Conservation (phyloP, 1,140 invertebrate genomes). For the Chymomyza costata region DNA sequence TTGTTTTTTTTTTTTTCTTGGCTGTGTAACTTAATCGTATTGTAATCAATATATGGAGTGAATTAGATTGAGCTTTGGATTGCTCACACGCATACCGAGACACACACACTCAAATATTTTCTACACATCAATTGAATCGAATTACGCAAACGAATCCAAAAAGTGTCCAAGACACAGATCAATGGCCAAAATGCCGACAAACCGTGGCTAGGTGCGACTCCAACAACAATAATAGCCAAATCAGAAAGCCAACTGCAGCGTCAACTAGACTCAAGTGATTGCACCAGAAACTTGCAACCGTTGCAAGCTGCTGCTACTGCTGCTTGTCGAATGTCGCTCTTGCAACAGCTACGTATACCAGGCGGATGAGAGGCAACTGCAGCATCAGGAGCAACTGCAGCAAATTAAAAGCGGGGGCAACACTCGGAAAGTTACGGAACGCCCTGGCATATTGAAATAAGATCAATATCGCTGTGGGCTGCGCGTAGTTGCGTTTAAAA, state of each 20-base stretch:
- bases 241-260: neutral
- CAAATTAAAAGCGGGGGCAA: constrained; percentile 54
- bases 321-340: neutral
- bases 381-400: constrained; percentile 32
- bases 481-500: constrained; percentile 69
- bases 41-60: too few relatives aligned
- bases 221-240: constrained; percentile 12
- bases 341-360: neutral
- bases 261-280: constrained; percentile 27
- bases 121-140: constrained; percentile 9
- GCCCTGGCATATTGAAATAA: constrained; percentile 69
- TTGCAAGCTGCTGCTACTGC: constrained; percentile 25
- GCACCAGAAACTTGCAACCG: constrained; percentile 23
- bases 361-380: constrained; percentile 1
- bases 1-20: too few relatives aligned
- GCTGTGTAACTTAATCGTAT: too few relatives aligned
- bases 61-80: too few relatives aligned
- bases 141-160: constrained; percentile 3
- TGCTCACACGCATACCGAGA: neutral
- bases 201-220: constrained; percentile 25
- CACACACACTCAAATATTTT: constrained; percentile 3
- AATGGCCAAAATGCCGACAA: constrained; percentile 35
- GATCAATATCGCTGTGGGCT: constrained; percentile 66
- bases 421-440: too few relatives aligned
- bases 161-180: constrained; percentile 21